Conservation (phyloP, 2,797 vertebrate genomes). For the Pygocentrus nattereri region DNA sequence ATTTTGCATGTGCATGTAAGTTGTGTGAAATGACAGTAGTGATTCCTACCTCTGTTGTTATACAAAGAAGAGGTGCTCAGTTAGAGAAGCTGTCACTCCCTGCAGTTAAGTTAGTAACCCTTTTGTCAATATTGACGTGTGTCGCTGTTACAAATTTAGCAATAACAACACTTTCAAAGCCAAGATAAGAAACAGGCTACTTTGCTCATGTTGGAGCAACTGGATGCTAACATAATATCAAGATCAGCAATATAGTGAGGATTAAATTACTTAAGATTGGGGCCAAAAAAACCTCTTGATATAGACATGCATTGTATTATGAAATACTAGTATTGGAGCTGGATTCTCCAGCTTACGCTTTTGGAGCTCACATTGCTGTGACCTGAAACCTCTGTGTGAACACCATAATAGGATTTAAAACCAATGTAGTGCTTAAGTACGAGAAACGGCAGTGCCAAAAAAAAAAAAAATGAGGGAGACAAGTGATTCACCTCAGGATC, state of each 20-base stretch:
- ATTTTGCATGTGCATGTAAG: no score
- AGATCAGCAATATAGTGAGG: not conserved
- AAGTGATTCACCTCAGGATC: conserved; percentile 18
- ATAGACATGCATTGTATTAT: not conserved
- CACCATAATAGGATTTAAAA: conserved; percentile 16
- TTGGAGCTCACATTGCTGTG: conserved; percentile 19
- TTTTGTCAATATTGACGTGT: no score
- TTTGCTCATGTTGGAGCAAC: no score
- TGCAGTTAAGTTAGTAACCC: no score
- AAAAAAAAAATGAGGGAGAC: no score
- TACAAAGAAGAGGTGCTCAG: no score
- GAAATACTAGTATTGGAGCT: conserved; percentile 14
- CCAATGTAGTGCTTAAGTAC: not conserved
- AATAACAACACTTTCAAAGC: no score
- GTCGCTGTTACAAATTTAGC: no score
- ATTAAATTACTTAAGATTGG: not conserved
- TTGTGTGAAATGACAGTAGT: no score
- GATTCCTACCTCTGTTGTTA: no score
- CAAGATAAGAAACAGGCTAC: no score
- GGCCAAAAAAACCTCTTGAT: not conserved
- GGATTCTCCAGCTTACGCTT: not conserved
- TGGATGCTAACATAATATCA: not conserved
- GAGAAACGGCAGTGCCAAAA: not conserved
- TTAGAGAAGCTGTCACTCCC: no score
- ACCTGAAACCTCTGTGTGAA: not conserved